Evolutionary conservation across 2,113 vertebrate species (phyloP), one percentile per base, ranked within the genome.

Genomic region (Cheilinus undulatus): DNA sequence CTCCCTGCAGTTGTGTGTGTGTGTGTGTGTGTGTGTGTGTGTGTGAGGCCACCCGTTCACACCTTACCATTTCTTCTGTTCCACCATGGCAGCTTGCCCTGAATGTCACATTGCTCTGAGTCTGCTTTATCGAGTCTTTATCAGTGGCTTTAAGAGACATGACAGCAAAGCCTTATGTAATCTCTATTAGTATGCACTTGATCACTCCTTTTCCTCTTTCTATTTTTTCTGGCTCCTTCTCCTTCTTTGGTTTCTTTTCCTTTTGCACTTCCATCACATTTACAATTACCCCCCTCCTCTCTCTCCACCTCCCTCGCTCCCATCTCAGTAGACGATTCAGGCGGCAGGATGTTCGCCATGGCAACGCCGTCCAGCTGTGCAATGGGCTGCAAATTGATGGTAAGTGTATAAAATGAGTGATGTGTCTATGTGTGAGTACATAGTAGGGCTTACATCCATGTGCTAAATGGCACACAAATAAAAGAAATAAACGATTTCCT

Each of bases 301-400:
- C 27, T 66, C 27, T 82, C 50, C 54, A 10, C 64, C 58, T 64
- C 42, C 34, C 58, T 56, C 8, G 28, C 60, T 62, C 53, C 63
- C 53, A 68, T 85, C 83, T 79, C 71, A 89, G 34, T 80, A 95
- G 97, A 86, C 94, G 97, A 49, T 99, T 98, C 92, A 96, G 97
- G 85, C 94, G 97, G 78, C 97, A 99, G 81, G 97, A 99, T 30
- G 92, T 99, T 83, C 96, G 97, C 61, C 97, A 99, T 34, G 97
- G 97, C 72, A 97, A 99, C 72, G 97, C 97, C 0, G 95, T 95
- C 1, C 96, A 98, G 93, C 96, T 98, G 84, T 99, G 97, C 89
- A 95, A 96, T 73, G 97, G 97, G 56, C 95, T 98, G 74, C 96
- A 97, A 88, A 94, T 96, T 84, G 95, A 93, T 48, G 97, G 97